A percentile compares a stretch with the other conserved stretches of the same genome.
Evolutionary conservation across 2,888 invertebrate genomes (phyloP).

Genomic region (Camptogramma bilineatum): DNA sequence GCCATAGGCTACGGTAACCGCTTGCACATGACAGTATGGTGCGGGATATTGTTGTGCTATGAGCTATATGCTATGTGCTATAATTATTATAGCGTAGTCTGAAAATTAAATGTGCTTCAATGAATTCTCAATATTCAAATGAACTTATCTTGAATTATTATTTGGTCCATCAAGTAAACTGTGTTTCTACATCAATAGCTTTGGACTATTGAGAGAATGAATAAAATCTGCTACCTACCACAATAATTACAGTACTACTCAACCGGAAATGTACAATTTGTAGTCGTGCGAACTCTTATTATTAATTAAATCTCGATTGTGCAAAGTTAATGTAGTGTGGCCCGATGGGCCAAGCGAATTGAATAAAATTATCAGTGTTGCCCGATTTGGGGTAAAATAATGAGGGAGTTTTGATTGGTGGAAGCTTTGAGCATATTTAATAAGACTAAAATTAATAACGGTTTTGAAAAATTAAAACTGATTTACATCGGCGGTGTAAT

Average conservation of each 20-base stretch:
- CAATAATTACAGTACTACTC: conserved; percentile 14
- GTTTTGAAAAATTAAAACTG: neutral
- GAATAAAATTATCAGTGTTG: conserved; percentile 31
- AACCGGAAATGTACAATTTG: conserved; percentile 32
- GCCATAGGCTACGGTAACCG: no score
- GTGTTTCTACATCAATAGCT: neutral
- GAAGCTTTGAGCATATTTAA: conserved; percentile 5
- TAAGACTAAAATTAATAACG: conserved; percentile 3
- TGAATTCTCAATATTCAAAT: no score
- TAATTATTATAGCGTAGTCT: no score
- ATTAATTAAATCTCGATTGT: conserved; percentile 41
- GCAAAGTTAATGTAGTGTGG: conserved; percentile 43
- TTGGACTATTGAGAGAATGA: neutral
- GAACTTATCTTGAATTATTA: no score
- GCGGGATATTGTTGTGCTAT: no score
- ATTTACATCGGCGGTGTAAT: neutral
- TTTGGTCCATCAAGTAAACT: no score
- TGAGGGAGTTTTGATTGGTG: conserved; percentile 19
- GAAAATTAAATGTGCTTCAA: no score
- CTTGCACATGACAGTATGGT: no score
- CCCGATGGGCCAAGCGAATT: conserved; percentile 34
- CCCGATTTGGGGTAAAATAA: conserved; percentile 27
- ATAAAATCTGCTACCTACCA: neutral
- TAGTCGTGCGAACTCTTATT: conserved; percentile 30
- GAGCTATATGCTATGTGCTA: no score